Conservation (phyloP, 2,113 vertebrate genomes). For the Meleagris gallopavo region DNA sequence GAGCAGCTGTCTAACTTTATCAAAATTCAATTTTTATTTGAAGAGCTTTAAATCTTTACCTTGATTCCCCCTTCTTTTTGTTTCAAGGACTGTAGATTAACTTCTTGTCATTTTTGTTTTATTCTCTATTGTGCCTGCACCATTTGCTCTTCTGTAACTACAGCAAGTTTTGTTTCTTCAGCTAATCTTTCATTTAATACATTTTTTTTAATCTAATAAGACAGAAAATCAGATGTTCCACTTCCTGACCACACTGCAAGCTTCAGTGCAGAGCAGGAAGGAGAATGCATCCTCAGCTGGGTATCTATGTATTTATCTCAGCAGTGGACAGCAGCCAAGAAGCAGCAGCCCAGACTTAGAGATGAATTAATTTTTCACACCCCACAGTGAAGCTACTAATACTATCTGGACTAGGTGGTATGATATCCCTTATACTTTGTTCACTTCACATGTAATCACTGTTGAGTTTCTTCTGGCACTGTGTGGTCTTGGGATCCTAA, state of each 20-base stretch:
- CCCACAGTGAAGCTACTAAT: background rate
- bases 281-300: rapidly evolving
- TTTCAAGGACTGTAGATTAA: background rate
- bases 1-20: background rate
- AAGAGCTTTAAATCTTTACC: background rate
- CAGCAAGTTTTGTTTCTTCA: background rate
- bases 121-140: background rate
- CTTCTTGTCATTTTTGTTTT: background rate
- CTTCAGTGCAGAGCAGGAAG: background rate
- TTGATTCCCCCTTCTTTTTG: background rate
- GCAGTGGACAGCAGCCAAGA: rapidly evolving
- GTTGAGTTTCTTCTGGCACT: background rate
- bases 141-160: background rate
- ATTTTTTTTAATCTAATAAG: background rate
- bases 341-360: background rate
- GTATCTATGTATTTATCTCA: background rate
- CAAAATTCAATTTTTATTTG: background rate
- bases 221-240: background rate
- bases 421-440: background rate
- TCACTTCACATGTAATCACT: background rate
- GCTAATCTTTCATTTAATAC: background rate
- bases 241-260: background rate
- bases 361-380: background rate
- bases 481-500: rapidly evolving
- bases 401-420: background rate